A percentile compares a stretch with the other conserved stretches of the same genome.
phyloP scores from a whole-genome alignment of 2,113 vertebrate genomes.

The Salvelinus namaycush region DNA sequence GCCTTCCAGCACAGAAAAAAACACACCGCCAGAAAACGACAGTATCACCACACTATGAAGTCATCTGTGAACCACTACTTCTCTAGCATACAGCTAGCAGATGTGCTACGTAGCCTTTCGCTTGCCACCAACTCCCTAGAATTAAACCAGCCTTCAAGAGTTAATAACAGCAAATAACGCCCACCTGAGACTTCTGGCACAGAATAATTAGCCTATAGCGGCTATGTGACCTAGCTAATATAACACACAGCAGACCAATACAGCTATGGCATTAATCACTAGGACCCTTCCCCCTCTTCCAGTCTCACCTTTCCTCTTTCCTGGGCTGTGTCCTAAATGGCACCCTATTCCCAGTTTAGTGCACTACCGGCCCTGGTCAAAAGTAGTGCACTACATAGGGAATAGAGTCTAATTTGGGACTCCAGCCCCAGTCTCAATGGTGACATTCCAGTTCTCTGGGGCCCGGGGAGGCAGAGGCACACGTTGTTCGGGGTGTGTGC shows the following conservation, averaged over 20 bases:
- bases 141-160: too few relatives aligned
- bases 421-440: constrained; percentile 27
- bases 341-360: constrained; percentile 52
- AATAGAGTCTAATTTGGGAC: too few relatives aligned
- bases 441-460: constrained; percentile 46
- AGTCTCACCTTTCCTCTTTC: constrained; percentile 45
- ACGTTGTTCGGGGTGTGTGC: constrained; percentile 71
- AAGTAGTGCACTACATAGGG: too few relatives aligned
- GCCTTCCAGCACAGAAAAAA: too few relatives aligned
- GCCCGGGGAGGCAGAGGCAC: constrained; percentile 59
- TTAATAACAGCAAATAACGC: too few relatives aligned
- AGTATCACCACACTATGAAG: too few relatives aligned
- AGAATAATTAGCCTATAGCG: background rate
- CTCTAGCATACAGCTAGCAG: too few relatives aligned
- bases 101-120: constrained; percentile 68
- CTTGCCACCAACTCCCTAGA: too few relatives aligned
- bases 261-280: constrained; percentile 75
- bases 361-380: constrained; percentile 38
- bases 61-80: too few relatives aligned
- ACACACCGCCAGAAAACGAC: too few relatives aligned
- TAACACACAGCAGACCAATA: constrained; percentile 40
- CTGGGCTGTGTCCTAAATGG: background rate
- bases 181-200: too few relatives aligned
- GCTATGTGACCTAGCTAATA: constrained; percentile 32
- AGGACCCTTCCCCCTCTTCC: constrained; percentile 3